Evolutionary conservation across 2,113 vertebrate genomes (phyloP), one percentile per base, ranked within the genome.

Genomic region (Hydrolagus affinis): DNA sequence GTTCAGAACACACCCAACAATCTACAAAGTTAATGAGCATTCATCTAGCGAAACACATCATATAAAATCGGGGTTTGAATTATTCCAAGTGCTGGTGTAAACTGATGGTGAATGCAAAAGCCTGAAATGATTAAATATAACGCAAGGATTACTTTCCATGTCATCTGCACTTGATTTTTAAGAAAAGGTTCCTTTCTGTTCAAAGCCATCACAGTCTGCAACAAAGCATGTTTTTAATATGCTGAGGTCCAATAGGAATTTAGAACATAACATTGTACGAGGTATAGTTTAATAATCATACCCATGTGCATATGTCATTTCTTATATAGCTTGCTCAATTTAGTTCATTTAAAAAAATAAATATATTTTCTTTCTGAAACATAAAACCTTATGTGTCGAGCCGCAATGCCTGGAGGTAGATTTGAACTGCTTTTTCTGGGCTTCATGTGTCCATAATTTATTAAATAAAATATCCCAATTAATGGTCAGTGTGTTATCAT

Each of bases 141-240:
- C 64, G 57, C 64, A 23, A 64, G 23, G 25, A 25, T 30, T 30
- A 60, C n/a, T 32, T 17, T 4, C 25, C 30, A 15, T 56, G 19
- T 17, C 60, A 83, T 64, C 78, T 83, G 78, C 78, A 83, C 60
- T 83, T 68, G 19, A 83, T 83, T 83, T 83, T 32, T 28, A 83
- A 19, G 78, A 17, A 68, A 83, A 83, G 78, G 15, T 25, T 19
- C 73, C 32, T 28, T 25, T 59, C 12, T 66, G 28, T 83, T 83
- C 78, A 83, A 83, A 83, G 62, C 78, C 25, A 62, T 23, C 66
- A 62, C 77, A 83, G 14, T 28, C 78, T 83, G 60, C 15, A 15
- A 64, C 23, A 62, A 25, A 83, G 19, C 25, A 32, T 83, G 32
- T 66, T 66, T 44, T 83, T 83, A 83, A 32, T 83, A 66, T 30